These are phyloP conservation scores for Nanger granti DNA, from an alignment of 2,113 vertebrate species.

Conservation along the genomic window DNA sequence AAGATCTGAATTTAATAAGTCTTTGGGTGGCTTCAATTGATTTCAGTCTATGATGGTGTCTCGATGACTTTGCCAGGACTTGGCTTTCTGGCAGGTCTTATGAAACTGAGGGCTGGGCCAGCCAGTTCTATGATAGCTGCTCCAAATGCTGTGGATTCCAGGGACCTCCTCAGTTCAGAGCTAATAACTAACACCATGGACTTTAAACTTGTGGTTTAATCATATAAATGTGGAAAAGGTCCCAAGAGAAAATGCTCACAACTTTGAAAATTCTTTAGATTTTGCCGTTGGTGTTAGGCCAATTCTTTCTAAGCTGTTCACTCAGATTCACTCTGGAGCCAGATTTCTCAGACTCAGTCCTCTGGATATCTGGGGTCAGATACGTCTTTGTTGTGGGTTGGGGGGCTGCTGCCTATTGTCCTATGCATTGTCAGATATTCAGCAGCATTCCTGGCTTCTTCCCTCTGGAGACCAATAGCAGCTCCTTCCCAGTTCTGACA, in stretches of 20 bases:
- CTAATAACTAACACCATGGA: slow-evolving; percentile 56
- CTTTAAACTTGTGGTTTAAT: slow-evolving; percentile 54
- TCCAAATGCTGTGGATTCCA: slow-evolving; percentile 55
- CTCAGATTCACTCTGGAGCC: slow-evolving; percentile 30
- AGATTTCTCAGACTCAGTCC: neutral
- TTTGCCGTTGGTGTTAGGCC: slow-evolving; percentile 42
- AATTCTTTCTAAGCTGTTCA: slow-evolving; percentile 23
- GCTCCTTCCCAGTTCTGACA: neutral
- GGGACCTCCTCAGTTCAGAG: slow-evolving; percentile 58
- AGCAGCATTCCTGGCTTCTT: neutral
- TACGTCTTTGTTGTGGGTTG: neutral
- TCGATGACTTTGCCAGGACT: slow-evolving; percentile 42
- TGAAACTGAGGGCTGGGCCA: slow-evolving; percentile 39
- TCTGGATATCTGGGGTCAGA: neutral
- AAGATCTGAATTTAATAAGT: slow-evolving; percentile 45
- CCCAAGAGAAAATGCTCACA: slow-evolving; percentile 53
- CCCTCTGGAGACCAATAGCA: neutral
- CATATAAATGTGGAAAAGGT: slow-evolving; percentile 52
- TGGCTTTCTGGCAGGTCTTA: slow-evolving; percentile 55
- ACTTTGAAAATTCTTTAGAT: slow-evolving; percentile 56
- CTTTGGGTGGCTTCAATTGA: slow-evolving; percentile 46
- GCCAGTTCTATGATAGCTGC: slow-evolving; percentile 49
- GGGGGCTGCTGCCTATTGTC: neutral
- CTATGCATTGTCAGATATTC: neutral
- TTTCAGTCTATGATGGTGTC: slow-evolving; percentile 46